Conservation (phyloP, 2,113 vertebrate genomes). For the Dicaeum eximium region DNA sequence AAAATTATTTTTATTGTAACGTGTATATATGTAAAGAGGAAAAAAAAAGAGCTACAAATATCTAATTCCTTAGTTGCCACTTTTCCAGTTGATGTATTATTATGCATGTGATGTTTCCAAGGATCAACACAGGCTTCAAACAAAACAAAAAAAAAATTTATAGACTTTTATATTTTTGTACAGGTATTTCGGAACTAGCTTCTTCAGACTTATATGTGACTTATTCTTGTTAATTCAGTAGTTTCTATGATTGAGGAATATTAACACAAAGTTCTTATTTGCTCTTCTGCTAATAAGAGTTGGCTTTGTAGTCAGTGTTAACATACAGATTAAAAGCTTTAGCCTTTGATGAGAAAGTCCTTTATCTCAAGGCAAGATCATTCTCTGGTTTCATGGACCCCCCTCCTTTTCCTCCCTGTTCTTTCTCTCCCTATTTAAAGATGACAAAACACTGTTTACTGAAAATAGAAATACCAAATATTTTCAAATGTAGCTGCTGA, state of each 20-base stretch:
- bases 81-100: conserved; percentile 88
- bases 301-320: conserved; percentile 77
- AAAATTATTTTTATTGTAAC: conserved; percentile 88
- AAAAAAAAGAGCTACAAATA: conserved; percentile 77
- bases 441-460: conserved; percentile 70
- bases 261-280: conserved; percentile 78
- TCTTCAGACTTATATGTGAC: conserved; percentile 80
- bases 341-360: conserved; percentile 73
- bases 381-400: conserved; percentile 73
- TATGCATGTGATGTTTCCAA: conserved; percentile 93
- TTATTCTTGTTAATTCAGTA: conserved; percentile 76
- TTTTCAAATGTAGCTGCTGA: conserved; percentile 71
- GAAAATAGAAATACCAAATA: conserved; percentile 74
- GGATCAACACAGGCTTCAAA: conserved; percentile 82
- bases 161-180: conserved; percentile 91
- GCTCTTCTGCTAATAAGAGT: conserved; percentile 77
- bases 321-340: conserved; percentile 77
- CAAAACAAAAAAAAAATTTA: conserved; percentile 70
- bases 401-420: conserved; percentile 41
- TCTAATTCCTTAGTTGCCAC: conserved; percentile 90
- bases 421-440: conserved; percentile 68
- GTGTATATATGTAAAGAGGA: conserved; percentile 80
- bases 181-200: conserved; percentile 82
- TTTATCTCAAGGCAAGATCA: conserved; percentile 76
- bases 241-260: conserved; percentile 78